These are phyloP conservation scores for Tretioscincus oriximinensis DNA, from an alignment of 2,113 vertebrate genomes.

Conservation along the genomic window DNA sequence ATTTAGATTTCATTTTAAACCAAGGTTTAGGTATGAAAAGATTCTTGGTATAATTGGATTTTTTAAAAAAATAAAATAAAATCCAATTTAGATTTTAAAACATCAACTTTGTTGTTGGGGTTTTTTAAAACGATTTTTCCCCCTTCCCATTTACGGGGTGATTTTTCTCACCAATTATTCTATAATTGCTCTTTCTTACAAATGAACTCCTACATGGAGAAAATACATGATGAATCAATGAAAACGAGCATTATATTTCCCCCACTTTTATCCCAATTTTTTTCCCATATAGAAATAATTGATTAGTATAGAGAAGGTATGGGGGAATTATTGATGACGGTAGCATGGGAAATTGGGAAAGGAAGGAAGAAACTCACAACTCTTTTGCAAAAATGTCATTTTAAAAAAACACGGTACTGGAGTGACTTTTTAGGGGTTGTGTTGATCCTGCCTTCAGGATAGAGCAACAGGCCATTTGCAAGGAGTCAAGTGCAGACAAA, in stretches of 20 bases:
- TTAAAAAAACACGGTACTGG: no score
- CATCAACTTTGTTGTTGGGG: not conserved
- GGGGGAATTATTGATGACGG: not conserved
- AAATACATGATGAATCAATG: slow-evolving; percentile 15
- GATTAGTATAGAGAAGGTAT: not conserved
- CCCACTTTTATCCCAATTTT: not conserved
- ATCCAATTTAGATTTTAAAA: not conserved
- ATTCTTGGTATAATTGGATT: not conserved
- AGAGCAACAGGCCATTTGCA: no score
- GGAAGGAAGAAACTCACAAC: no score
- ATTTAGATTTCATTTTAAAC: slow-evolving; percentile 6
- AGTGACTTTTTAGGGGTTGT: no score
- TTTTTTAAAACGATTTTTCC: slow-evolving; percentile 4
- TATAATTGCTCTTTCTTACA: slow-evolving; percentile 8
- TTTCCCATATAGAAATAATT: not conserved
- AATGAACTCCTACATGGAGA: not conserved
- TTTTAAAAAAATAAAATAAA: not conserved
- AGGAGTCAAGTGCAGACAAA: no score
- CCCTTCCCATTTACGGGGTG: not conserved
- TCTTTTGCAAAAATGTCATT: no score
- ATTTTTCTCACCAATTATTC: slow-evolving; percentile 13
- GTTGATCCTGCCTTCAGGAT: no score
- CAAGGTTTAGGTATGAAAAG: not conserved
- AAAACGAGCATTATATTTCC: not conserved
- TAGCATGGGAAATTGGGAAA: no score